Evolutionary conservation across 2,888 invertebrate genomes (phyloP).

Genomic region (Hypena proboscidalis): DNA sequence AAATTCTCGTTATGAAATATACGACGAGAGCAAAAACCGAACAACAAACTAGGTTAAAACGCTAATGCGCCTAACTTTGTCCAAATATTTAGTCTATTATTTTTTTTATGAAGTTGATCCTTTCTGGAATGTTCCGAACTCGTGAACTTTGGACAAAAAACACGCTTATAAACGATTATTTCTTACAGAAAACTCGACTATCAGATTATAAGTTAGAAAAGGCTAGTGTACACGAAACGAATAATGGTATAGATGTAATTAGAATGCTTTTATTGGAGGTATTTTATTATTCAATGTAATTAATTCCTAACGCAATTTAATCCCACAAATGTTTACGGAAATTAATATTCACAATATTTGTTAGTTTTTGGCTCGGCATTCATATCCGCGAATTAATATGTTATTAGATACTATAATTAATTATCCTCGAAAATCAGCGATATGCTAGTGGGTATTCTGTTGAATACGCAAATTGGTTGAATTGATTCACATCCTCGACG

Average conservation of each 20-base stretch:
- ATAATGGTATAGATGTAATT: neutral
- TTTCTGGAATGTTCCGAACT: constrained; percentile 21
- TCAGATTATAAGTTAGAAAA: constrained; percentile 22
- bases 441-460: too few relatives aligned
- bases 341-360: too few relatives aligned
- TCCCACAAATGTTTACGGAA: too few relatives aligned
- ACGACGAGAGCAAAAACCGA: constrained; percentile 14
- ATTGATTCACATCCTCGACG: too few relatives aligned
- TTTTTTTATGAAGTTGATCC: constrained; percentile 18
- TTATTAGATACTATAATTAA: too few relatives aligned
- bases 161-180: constrained; percentile 15
- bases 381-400: too few relatives aligned
- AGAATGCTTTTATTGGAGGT: neutral
- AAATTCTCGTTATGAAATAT: constrained; percentile 21
- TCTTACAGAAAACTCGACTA: constrained; percentile 17
- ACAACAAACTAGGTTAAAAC: constrained; percentile 14
- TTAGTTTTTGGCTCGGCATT: too few relatives aligned
- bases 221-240: neutral
- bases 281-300: constrained; percentile 5
- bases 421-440: too few relatives aligned
- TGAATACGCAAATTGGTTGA: too few relatives aligned
- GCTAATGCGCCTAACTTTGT: constrained; percentile 17
- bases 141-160: constrained; percentile 23
- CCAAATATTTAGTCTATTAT: constrained; percentile 19
- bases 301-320: too few relatives aligned